Evolutionary conservation across 2,888 invertebrate species (phyloP), one percentile per base, ranked within the genome.

Genomic region (Dendrolimus houi): DNA sequence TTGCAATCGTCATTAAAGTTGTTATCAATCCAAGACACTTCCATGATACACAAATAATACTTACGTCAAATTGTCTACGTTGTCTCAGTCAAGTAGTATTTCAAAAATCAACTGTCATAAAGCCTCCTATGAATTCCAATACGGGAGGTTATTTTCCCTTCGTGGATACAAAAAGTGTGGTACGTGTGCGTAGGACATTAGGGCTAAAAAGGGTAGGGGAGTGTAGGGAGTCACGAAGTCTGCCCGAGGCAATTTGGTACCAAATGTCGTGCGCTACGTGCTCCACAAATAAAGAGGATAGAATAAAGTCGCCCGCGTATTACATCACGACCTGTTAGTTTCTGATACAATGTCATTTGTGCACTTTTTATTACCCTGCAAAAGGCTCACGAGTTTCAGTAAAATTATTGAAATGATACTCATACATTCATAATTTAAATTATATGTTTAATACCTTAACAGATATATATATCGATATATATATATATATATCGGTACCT

Each of bases 231-330:
- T 84, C 87, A 86, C 86, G 85, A 82, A 83, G 81, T 79, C 81
- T 75, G 81, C 87, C 83, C 77, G 72, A 85, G 85, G 88, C 89
- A 90, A 90, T 90, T 90, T 87, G 78, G 84, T 86, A 82, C 83
- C 89, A 87, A 89, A 88, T 88, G 88, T 89, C 88, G 84, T 80
- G 80, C 66, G 71, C 74, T 85, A 90, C 89, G 88, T 89, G 89
- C 85, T 80, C 72, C 74, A 85, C 87, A 85, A 85, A 87, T 87
- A 88, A 85, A 88, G 83, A 84, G 81, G 85, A 79, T 70, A 71
- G 83, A 79, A 85, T 85, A 80, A 82, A 83, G 76, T 78, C 75
- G 67, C 76, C 75, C 72, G 79, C 77, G 82, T 83, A 76, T 80
- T 64, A 63, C 58, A 55, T 58, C 59, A 56, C 57, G 29, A 59